Percentiles rank a stretch among this genome's conserved stretches.
Evolutionary conservation across 2,888 invertebrate species (phyloP).

Genomic region (Palloptera scutellata): DNA sequence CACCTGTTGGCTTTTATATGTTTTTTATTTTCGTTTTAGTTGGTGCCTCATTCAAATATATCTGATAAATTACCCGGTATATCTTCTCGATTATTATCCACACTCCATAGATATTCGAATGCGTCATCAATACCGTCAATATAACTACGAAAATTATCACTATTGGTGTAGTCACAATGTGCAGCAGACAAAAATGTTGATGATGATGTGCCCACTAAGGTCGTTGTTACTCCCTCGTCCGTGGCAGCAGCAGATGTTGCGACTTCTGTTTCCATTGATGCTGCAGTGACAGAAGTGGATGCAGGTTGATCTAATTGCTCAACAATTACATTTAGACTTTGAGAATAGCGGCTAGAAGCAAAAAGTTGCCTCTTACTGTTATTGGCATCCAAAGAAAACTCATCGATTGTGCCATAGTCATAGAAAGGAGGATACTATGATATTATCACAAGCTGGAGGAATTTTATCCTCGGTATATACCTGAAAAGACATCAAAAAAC

Average conservation of each 20-base stretch:
- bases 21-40: too few species aligned
- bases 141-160: slow-evolving; percentile 49
- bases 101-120: slow-evolving; percentile 53
- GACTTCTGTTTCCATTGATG: slow-evolving; percentile 22
- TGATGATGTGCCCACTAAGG: not conserved
- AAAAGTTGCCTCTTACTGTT: slow-evolving; percentile 8
- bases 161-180: slow-evolving; percentile 38
- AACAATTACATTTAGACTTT: slow-evolving; percentile 50
- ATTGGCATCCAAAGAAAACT: not conserved
- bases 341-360: not conserved
- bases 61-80: slow-evolving; percentile 56
- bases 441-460: slow-evolving; percentile 44
- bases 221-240: not conserved
- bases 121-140: slow-evolving; percentile 57
- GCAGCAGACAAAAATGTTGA: too few species aligned
- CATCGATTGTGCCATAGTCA: slow-evolving; percentile 21
- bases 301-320: slow-evolving; percentile 45
- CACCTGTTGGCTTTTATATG: too few species aligned
- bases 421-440: slow-evolving; percentile 49
- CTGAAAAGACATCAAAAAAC: slow-evolving; percentile 39
- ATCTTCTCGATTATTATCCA: slow-evolving; percentile 53
- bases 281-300: slow-evolving; percentile 17
- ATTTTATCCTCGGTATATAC: slow-evolving; percentile 48
- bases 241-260: slow-evolving; percentile 21
- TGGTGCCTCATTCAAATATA: too few species aligned